Conservation (phyloP, 2,113 vertebrate species). For the Gavia stellata region DNA sequence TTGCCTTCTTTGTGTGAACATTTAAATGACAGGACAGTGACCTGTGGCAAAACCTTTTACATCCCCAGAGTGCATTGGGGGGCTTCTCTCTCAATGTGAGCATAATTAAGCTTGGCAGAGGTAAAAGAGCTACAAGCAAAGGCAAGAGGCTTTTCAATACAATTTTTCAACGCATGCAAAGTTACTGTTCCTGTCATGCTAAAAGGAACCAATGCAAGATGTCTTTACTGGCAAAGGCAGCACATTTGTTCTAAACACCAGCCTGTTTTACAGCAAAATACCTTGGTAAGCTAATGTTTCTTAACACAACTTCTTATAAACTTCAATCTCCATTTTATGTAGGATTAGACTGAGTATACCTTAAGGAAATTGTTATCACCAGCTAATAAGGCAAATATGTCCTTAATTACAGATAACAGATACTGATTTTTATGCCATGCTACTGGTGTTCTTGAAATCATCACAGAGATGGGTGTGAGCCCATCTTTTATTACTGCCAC, state of each 20-base stretch:
- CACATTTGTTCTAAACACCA: not conserved
- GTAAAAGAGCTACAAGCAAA: not conserved
- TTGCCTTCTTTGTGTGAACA: not conserved
- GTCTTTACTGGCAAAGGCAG: not conserved
- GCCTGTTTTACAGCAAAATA: not conserved
- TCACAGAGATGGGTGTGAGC: not conserved
- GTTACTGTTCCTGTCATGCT: not conserved
- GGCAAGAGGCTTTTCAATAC: not conserved
- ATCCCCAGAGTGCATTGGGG: not conserved
- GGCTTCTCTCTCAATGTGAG: not conserved
- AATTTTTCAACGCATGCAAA: not conserved
- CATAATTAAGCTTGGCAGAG: not conserved
- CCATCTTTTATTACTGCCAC: not conserved
- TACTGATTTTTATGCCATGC: not conserved
- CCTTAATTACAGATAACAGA: not conserved
- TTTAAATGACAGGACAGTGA: conserved; percentile 5
- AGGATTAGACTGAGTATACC: not conserved
- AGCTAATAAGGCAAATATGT: not conserved
- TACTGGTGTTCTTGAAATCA: not conserved
- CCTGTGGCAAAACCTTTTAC: not conserved
- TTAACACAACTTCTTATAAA: not conserved
- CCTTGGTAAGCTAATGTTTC: not conserved
- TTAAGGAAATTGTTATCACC: not conserved
- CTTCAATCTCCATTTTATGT: not conserved
- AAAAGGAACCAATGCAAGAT: not conserved